Evolutionary conservation across 2,113 vertebrate species (phyloP).

Genomic region (Syngnathus scovelli): DNA sequence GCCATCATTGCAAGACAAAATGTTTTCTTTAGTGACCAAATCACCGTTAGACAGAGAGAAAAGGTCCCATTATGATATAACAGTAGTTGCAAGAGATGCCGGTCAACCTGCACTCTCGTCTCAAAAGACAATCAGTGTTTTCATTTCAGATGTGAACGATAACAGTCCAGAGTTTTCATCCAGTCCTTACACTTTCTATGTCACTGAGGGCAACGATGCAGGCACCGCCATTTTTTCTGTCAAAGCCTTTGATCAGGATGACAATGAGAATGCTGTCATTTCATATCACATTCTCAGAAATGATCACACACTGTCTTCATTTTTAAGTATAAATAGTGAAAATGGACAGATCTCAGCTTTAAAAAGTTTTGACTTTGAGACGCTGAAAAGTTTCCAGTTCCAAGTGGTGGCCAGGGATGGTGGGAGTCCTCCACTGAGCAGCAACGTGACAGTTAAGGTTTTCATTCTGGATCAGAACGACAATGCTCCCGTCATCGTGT

Average conservation of each 20-base stretch:
- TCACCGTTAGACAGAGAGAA: constrained; percentile 49
- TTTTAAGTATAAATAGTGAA: constrained; percentile 13
- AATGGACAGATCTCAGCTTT: constrained; percentile 37
- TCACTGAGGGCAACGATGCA: constrained; percentile 18
- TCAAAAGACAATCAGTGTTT: constrained; percentile 30
- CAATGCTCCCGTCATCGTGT: constrained; percentile 28
- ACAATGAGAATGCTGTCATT: constrained; percentile 38
- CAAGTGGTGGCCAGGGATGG: constrained; percentile 10
- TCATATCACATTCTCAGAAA: constrained; percentile 49
- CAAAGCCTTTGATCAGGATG: constrained; percentile 48
- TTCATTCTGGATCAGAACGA: constrained; percentile 26
- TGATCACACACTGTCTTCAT: neutral
- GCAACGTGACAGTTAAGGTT: constrained; percentile 17
- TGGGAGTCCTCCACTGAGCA: constrained; percentile 1
- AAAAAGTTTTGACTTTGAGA: constrained; percentile 55
- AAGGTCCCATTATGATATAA: constrained; percentile 34
- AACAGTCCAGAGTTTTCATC: constrained; percentile 53
- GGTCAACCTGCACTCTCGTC: constrained; percentile 36
- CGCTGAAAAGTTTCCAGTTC: constrained; percentile 30
- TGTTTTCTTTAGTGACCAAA: constrained; percentile 40
- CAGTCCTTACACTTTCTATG: constrained; percentile 44
- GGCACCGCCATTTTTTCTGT: constrained; percentile 44
- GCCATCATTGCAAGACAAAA: constrained; percentile 33
- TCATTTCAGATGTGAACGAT: constrained; percentile 49
- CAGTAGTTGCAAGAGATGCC: constrained; percentile 35